Percentiles rank a stretch among this genome's conserved stretches.
Evolutionary conservation across 2,888 invertebrate species (phyloP).

Genomic region (Sphaerophoria taeniata): DNA sequence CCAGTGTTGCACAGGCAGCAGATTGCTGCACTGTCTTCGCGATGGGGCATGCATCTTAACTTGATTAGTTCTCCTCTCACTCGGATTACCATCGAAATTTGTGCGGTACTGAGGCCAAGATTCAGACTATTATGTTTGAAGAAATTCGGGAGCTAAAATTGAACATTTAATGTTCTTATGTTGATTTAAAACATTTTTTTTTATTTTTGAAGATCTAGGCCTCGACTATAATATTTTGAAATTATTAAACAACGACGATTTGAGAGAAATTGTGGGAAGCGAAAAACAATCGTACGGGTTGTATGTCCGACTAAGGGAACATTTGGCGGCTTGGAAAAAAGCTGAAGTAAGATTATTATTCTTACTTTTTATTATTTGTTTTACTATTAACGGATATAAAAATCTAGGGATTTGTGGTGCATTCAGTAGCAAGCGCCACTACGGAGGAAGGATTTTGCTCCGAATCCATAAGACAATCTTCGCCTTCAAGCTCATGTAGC

Average conservation of each 20-base stretch:
- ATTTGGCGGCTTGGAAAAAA: neutral
- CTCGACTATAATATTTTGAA: neutral
- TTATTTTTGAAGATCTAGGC: neutral
- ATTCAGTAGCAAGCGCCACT: neutral
- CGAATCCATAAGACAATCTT: neutral
- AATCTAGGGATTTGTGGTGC: neutral
- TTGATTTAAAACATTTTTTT: neutral
- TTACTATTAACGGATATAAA: no score
- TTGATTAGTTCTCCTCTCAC: no score
- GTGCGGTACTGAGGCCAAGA: no score
- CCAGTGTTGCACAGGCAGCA: no score
- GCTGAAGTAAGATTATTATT: neutral
- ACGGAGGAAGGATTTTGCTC: neutral
- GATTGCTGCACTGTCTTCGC: no score
- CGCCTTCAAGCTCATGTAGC: neutral
- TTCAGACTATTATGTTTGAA: no score
- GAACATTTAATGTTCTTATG: neutral
- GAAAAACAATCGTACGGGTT: constrained; percentile 2
- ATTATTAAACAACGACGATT: neutral
- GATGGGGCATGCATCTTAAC: no score
- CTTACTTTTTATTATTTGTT: no score
- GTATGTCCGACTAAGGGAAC: neutral
- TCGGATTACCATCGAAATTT: no score
- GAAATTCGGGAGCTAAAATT: no score
- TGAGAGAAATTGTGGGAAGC: neutral